Evolutionary conservation across 2,797 vertebrate genomes (phyloP), one percentile per base, ranked within the genome.

Genomic region (Lateolabrax maculatus): DNA sequence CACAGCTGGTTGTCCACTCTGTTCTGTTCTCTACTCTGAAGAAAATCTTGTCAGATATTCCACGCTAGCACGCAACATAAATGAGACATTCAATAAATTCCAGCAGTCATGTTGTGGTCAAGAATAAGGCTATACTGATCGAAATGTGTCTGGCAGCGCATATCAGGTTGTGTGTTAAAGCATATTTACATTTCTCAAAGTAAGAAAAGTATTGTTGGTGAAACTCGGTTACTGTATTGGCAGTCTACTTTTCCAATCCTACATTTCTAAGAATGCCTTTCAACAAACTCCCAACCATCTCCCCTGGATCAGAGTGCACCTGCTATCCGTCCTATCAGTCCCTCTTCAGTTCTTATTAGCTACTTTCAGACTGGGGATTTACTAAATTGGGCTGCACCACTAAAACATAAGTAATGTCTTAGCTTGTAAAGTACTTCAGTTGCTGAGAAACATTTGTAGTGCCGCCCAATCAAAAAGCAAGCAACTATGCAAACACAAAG

Each of bases 1-100:
- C 87, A 79, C 91, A 92, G 89, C 87, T 90, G 85, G 83, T 51
- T 21, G 39, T 76, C 61, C 51, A 25, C 70, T 78, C 79, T 43
- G 49, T 25, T 83, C 60, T 41, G 31, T 39, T 73, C 53, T 66
- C 48, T 74, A n/a, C 51, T 39, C 71, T 6, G 51, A 62, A 76
- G 48, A 76, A 77, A 75, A 74, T 0, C 16, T 67, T 44, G 57
- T 71, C 41, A 63, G 34, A 75, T 63, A 31, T 58, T 58, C 46
- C 21, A 68, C 25, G 53, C 36, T 21, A 44, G 16, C 0, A 15
- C 34, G 1, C 21, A 57, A n/a, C 63, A 72, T 31, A 27, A 6
- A 56, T 61, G 39, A 39, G 51, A n/a, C 6, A 41, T 34, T 78
- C 29, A 57, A 56, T 43, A 15, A 43, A 80, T 49, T 39, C 36